These are phyloP conservation scores for Alligator mississippiensis DNA, from an alignment of 2,113 vertebrate genomes.

Conservation along the genomic window DNA sequence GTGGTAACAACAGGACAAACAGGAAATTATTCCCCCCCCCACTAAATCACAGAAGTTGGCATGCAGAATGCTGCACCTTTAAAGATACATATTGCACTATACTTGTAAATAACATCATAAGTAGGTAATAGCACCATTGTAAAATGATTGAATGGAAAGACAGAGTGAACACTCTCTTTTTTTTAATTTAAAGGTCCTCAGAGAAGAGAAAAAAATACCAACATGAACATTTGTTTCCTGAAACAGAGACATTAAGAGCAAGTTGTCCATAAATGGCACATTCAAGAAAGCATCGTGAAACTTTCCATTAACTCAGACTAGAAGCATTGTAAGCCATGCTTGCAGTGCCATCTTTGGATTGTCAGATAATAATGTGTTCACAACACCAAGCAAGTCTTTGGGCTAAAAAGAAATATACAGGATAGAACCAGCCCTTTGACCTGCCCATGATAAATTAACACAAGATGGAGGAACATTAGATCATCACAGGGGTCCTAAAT, in stretches of 20 bases:
- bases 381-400: not conserved
- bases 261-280: conserved; percentile 43
- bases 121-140: conserved; percentile 71
- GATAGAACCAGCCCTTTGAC: conserved; percentile 1
- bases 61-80: not conserved
- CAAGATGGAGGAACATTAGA: not conserved
- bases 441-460: not conserved
- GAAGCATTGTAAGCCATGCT: not conserved
- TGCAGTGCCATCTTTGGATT: not conserved
- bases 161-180: conserved; percentile 16
- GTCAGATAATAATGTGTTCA: not conserved
- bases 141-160: conserved; percentile 34
- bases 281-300: not conserved
- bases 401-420: not conserved
- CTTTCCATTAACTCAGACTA: conserved; percentile 6
- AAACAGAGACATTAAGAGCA: conserved; percentile 43
- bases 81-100: conserved; percentile 75
- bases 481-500: not conserved
- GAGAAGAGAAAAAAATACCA: not conserved
- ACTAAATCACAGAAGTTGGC: conserved; percentile 32
- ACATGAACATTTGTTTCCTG: conserved; percentile 4
- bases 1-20: conserved; percentile 39
- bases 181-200: conserved; percentile 41
- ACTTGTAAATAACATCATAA: conserved; percentile 42
- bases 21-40: not conserved